phyloP scores from a whole-genome alignment of 2,888 invertebrate genomes.

The Euspilapteryx auroguttella region DNA sequence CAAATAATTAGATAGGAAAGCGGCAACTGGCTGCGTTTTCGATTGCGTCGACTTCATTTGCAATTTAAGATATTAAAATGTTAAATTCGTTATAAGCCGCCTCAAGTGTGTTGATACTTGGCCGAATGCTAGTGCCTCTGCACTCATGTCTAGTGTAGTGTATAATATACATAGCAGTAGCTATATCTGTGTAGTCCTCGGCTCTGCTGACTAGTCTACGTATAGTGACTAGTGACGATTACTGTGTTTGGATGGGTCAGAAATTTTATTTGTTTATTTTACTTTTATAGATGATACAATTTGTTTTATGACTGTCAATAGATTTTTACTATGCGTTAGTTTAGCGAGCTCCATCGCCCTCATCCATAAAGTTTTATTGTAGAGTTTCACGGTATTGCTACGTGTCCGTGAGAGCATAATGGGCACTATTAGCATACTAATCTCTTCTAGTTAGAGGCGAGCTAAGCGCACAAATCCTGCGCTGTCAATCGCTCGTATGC shows the following conservation, averaged over 20 bases:
- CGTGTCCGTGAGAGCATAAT: conserved; percentile 30
- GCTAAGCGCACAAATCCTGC: conserved; percentile 29
- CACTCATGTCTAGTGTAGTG: too few relatives aligned
- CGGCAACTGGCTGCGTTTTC: conserved; percentile 37
- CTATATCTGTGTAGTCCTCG: conserved; percentile 22
- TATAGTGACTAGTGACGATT: too few relatives aligned
- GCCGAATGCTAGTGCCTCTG: too few relatives aligned
- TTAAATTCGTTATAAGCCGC: conserved; percentile 47
- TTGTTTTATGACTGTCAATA: conserved; percentile 28
- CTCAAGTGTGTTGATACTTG: conserved; percentile 53
- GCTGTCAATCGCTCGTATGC: conserved; percentile 20
- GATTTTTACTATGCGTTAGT: conserved; percentile 40
- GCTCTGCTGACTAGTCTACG: conserved; percentile 26
- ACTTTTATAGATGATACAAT: conserved; percentile 23
- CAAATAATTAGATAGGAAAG: conserved; percentile 44
- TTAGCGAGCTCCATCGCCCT: conserved; percentile 46
- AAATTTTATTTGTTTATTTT: conserved; percentile 21
- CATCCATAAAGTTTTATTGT: conserved; percentile 34
- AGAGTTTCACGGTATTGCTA: conserved; percentile 35
- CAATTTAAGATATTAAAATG: conserved; percentile 50
- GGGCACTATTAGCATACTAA: conserved; percentile 47
- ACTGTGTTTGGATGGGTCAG: conserved; percentile 59
- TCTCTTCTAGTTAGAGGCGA: conserved; percentile 47
- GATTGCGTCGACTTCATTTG: conserved; percentile 44
- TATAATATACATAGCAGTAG: conserved; percentile 44